Base-by-base conservation (phyloP, 2,797 vertebrate species). In the Ispidina lecontei region DNA sequence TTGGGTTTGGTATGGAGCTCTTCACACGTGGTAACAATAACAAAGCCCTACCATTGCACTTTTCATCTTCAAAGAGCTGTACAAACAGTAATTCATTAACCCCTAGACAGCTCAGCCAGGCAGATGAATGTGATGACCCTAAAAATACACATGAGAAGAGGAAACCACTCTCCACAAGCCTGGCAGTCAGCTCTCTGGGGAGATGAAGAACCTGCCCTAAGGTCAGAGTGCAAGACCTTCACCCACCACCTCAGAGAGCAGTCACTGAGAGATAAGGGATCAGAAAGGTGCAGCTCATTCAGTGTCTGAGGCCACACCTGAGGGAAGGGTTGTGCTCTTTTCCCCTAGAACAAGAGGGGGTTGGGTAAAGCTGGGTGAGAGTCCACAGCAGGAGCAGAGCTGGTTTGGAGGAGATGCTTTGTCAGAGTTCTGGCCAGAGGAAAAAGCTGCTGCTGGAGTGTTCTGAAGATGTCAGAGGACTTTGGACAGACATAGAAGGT, bases 61-160 rank as follows among this genome's bases (percentile, higher is more conserved):
- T 87, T 59, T 77, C 26, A 14, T 90, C 87, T 83, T 68, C 37
- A 74, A 84, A 94, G 82, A 44, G 82, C 84, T 89, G 79, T 3
- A 3, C 58, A 79, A 89, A 73, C 93, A 84, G 3, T 4, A 69
- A 58, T 49, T 14, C 6, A 2, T 81, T 89, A 85, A 75, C 69
- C 60, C 63, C 35, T 54, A 8, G 69, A 0, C 7, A 4, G 70
- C 85, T 58, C 54, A 6, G 68, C 2, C 1, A 25, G 43, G 44
- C 43, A 73, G 41, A 67, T 4, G 51, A 21, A 2, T 1, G 25
- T 3, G 31, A 44, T 4, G 19, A 70, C 28, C 49, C 55, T 65
- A 25, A 12, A 54, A 43, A 52, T 0, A 14, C 15, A 15, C 8
- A 0, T 0, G 21, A 33, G 29, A 43, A 46, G 28, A 9, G 47